phyloP scores from a whole-genome alignment of 2,888 invertebrate genomes.

The Cerastis leucographa region DNA sequence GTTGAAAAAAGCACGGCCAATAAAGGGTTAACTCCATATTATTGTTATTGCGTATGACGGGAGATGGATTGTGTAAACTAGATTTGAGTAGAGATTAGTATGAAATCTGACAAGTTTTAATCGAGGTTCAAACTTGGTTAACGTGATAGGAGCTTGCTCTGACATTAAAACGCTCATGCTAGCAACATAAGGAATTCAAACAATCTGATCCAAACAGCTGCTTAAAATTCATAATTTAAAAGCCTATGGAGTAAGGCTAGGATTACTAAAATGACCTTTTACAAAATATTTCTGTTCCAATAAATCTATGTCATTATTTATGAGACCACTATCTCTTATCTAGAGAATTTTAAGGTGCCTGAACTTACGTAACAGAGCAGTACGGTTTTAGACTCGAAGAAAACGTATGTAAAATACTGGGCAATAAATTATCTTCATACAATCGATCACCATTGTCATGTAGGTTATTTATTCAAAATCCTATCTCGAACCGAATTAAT shows the following conservation, averaged over 20 bases:
- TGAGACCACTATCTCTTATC: conserved; percentile 69
- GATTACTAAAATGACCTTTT: conserved; percentile 66
- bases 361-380: conserved; percentile 59
- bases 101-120: conserved; percentile 38
- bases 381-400: conserved; percentile 49
- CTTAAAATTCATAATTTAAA: conserved; percentile 52
- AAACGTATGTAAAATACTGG: conserved; percentile 70
- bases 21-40: conserved; percentile 88
- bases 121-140: conserved; percentile 3
- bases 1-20: conserved; percentile 82
- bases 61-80: conserved; percentile 75
- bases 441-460: conserved; percentile 74
- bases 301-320: conserved; percentile 72
- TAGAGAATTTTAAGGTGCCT: conserved; percentile 63
- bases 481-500: conserved; percentile 80
- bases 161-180: conserved; percentile 9
- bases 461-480: conserved; percentile 73
- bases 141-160: background rate
- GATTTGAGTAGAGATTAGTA: conserved; percentile 45
- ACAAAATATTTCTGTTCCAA: conserved; percentile 65
- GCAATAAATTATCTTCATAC: conserved; percentile 66
- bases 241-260: conserved; percentile 51
- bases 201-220: conserved; percentile 31
- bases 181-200: conserved; percentile 31
- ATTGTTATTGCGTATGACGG: conserved; percentile 81